Evolutionary conservation across 2,113 vertebrate genomes (phyloP), one percentile per base, ranked within the genome.

Genomic region (Eptesicus fuscus): DNA sequence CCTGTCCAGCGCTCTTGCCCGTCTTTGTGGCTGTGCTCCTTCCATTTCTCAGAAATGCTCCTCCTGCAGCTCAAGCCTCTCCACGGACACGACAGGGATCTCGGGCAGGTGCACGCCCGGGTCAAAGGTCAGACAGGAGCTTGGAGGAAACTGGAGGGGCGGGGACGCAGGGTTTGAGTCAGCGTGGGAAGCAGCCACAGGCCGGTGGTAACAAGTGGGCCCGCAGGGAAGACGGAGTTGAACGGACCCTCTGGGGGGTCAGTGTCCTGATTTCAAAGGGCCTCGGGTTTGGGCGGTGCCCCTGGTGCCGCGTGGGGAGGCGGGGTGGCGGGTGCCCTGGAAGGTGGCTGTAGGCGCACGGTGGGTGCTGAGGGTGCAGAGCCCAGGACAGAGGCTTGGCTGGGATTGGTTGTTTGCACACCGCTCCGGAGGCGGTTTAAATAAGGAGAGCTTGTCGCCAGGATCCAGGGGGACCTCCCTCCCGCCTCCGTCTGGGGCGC

Each of bases 191-290:
- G 61, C 76, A 23, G 11, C 35, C 1, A 4, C 17, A 1, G 4
- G 4, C 12, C 2, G 8, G 13, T 25, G 49, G 53, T 13, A 56
- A 37, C 61, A 14, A 0, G 63, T 25, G 3, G 22, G 23, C 40
- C 56, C 0, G 4, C n/a, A n/a, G 17, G 0, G 2, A 42, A 51
- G 73, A 47, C 30, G 0, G 30, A 51, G 16, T 1, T 9, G 42
- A 20, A 40, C 2, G 16, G 51, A 79, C 42, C 18, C 28, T 71
- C 51, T 59, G 1, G 9, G 40, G 18, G 18, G 49, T 70, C 32
- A 49, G 40, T 28, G 63, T 63, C 87, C 73, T 51, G 51, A 79
- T 16, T 40, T 71, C 83, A 69, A 47, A 40, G 91, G 30, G 4
- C 37, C 3, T 1, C 6, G 51, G 53, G 63, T 71, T 32, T 9